Conservation (phyloP, 2,797 vertebrate genomes). For the Chrosomus eos region DNA sequence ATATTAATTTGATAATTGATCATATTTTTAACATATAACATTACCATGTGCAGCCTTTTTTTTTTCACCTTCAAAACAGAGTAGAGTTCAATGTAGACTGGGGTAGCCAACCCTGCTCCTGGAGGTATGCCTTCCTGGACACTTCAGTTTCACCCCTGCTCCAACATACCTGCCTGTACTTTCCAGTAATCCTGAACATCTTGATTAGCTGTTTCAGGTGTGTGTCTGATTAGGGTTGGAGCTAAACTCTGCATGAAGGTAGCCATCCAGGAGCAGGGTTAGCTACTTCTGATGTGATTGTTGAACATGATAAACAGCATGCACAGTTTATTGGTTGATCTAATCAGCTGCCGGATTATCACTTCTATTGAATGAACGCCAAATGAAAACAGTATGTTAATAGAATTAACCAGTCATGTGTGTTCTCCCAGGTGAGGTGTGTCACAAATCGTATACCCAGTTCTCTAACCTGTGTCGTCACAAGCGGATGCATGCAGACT, state of each 20-base stretch:
- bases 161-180: constrained; percentile 8
- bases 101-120: not conserved
- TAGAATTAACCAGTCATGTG: constrained; percentile 85
- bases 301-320: constrained; percentile 43
- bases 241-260: not conserved
- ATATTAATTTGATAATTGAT: constrained; percentile 41
- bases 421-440: constrained; percentile 95
- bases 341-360: constrained; percentile 59
- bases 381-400: constrained; percentile 83
- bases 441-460: constrained; percentile 99
- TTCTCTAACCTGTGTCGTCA: constrained; percentile 99
- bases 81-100: not conserved
- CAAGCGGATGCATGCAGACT: constrained; percentile 99
- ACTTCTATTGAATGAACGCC: constrained; percentile 58
- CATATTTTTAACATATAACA: constrained; percentile 21
- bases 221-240: constrained; percentile 3
- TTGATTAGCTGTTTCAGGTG: not conserved
- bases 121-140: not conserved
- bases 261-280: not conserved
- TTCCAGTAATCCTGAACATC: not conserved
- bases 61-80: not conserved
- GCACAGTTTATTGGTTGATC: constrained; percentile 54
- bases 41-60: not conserved
- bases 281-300: constrained; percentile 10
- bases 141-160: not conserved